phyloP scores from a whole-genome alignment of 1,140 invertebrate genomes.

The Neodiprion lecontei region DNA sequence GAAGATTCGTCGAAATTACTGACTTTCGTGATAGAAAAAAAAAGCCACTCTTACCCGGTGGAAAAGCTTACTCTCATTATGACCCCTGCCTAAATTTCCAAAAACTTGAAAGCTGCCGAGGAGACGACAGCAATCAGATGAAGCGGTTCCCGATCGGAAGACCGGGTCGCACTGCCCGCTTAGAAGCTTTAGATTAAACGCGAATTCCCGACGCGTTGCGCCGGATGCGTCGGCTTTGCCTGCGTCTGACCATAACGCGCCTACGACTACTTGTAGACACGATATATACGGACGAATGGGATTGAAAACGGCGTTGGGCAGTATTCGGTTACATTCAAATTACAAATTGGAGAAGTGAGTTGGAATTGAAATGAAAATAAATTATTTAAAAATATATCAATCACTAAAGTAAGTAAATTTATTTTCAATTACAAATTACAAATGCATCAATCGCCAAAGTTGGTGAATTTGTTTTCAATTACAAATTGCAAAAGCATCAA shows the following conservation, averaged over 20 bases:
- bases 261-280: not conserved
- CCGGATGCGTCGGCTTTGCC: not conserved
- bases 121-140: not conserved
- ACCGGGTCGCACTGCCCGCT: not conserved
- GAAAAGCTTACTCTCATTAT: not conserved
- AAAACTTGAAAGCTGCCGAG: not conserved
- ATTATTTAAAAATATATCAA: not conserved
- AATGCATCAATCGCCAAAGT: no score
- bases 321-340: not conserved
- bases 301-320: not conserved
- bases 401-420: not conserved
- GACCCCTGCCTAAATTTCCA: not conserved
- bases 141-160: not conserved
- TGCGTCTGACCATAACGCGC: constrained; percentile 2
- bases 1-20: not conserved
- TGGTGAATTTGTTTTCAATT: no score
- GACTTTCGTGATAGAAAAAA: not conserved
- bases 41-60: not conserved
- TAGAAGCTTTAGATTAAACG: not conserved
- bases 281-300: not conserved
- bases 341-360: not conserved
- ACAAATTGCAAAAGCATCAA: no score
- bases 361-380: not conserved
- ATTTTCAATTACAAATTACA: not conserved
- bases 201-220: not conserved